A percentile compares a stretch with the other conserved stretches of the same genome.
Evolutionary conservation across 2,797 vertebrate genomes (phyloP).

Genomic region (Lutjanus campechanus): DNA sequence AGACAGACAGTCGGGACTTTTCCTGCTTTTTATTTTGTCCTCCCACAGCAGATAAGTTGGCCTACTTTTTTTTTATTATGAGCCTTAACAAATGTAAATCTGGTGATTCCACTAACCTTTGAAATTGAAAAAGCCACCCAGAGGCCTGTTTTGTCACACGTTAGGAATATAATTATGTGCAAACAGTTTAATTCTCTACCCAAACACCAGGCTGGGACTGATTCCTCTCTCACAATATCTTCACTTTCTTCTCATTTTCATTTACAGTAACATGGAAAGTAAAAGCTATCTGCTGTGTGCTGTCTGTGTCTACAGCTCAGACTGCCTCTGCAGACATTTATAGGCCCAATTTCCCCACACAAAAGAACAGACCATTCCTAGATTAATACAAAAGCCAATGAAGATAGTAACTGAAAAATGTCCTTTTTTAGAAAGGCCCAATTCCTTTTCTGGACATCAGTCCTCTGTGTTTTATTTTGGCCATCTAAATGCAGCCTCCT

Average conservation of each 20-base stretch:
- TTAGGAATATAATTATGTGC: slow-evolving; percentile 19
- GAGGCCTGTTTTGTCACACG: slow-evolving; percentile 20
- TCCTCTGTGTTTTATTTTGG: not conserved
- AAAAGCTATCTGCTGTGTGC: not conserved
- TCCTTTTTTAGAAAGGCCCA: not conserved
- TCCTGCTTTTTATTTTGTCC: not conserved
- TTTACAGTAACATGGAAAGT: not conserved
- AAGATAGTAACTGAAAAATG: not conserved
- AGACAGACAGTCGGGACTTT: not conserved
- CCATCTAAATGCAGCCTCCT: not conserved
- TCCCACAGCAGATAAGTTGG: not conserved
- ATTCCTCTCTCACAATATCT: not conserved
- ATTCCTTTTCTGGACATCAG: not conserved
- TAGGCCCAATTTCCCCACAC: not conserved
- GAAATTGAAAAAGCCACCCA: slow-evolving; percentile 29
- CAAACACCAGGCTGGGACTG: not conserved
- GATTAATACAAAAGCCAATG: not conserved
- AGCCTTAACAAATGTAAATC: slow-evolving; percentile 19
- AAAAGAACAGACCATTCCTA: not conserved
- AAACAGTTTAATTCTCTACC: slow-evolving; percentile 15
- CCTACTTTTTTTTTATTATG: slow-evolving; percentile 7
- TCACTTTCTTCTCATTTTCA: not conserved
- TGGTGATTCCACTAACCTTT: slow-evolving; percentile 20
- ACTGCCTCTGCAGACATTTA: not conserved
- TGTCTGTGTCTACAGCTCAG: not conserved